A percentile compares a stretch with the other conserved stretches of the same genome.
Conservation (phyloP, 1,140 invertebrate genomes). For the Prorops nasuta region DNA sequence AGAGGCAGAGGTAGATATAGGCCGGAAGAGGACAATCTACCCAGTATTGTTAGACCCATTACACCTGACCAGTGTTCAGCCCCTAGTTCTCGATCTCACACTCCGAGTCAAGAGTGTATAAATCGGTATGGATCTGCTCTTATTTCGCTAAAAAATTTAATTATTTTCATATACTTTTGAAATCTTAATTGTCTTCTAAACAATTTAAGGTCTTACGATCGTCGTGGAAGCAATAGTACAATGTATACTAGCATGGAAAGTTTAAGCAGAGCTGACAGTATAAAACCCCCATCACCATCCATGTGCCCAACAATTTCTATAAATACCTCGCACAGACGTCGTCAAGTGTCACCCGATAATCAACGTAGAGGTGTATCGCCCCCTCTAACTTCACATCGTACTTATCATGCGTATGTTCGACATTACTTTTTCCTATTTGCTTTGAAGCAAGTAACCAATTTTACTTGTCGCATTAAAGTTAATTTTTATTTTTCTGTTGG, state of each 20-base stretch:
- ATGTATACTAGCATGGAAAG: slow-evolving; percentile 56
- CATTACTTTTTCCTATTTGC: not conserved
- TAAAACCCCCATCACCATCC: slow-evolving; percentile 39
- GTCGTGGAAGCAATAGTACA: slow-evolving; percentile 52
- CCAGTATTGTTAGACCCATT: slow-evolving; percentile 45
- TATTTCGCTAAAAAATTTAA: slow-evolving; percentile 1
- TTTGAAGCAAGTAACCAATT: too few species aligned
- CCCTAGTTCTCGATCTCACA: slow-evolving; percentile 55
- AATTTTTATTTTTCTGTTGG: not conserved
- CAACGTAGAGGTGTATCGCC: slow-evolving; percentile 24
- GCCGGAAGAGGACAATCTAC: slow-evolving; percentile 47
- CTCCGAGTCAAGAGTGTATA: slow-evolving; percentile 54
- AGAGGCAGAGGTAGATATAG: slow-evolving; percentile 57
- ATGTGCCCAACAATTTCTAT: slow-evolving; percentile 31
- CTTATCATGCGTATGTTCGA: slow-evolving; percentile 28
- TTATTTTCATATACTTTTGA: not conserved
- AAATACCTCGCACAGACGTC: too few species aligned
- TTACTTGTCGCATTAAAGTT: too few species aligned
- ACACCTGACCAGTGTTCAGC: slow-evolving; percentile 58
- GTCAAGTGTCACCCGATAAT: slow-evolving; percentile 29
- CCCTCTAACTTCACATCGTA: slow-evolving; percentile 17
- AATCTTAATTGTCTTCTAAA: slow-evolving; percentile 1
- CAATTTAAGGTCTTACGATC: slow-evolving; percentile 42
- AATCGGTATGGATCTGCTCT: slow-evolving; percentile 39
- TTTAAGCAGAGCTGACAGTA: slow-evolving; percentile 45